Base-by-base conservation (phyloP, 2,888 invertebrate species). In the Eueremaeus valkanovi region DNA sequence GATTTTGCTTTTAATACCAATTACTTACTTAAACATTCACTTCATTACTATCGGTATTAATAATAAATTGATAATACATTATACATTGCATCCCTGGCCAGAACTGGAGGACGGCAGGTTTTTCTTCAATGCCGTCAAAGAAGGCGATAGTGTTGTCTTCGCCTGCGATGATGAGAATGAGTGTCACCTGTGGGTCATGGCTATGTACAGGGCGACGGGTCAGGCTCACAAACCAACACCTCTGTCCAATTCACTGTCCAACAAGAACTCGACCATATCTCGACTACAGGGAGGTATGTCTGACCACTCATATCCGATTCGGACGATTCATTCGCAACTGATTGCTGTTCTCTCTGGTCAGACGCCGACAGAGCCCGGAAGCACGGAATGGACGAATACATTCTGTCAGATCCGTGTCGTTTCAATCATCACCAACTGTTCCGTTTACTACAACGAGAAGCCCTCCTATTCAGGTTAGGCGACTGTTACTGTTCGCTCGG, bases 401-500 rank as follows among this genome's bases (percentile, higher is more conserved):
- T 99, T 81, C 94, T 95, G 82, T 96, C 97, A n/a, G 97, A 99
- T 86, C 97, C 98, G 0, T 95, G 96, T 84, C 92, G 91, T 84
- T 96, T 93, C 85, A 95, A 96, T 82, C 99, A 99, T 83, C 94
- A 95, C 77, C 89, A 90, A 79, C 86, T 97, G 76, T 99, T 99
- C 86, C 92, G 91, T 83, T 88, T 90, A 78, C 87, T 99, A 74
- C 99, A 99, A 85, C 92, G 92, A 75, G 86, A 93, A 77, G 94
- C 97, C 0, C 86, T 99, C 81, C 96, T 97, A 83, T 98, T 94
- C 85, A 89, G 99, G 81, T 88, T 99, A 78, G 93, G 91, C 83
- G 99, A 99, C 86, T 95, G 95, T n/a, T 98, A 95, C 83, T 96
- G 96, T 83, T 98, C 97, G 77, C 86, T 99, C 89, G 99, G 99